These are phyloP conservation scores for Ochropleura leucogaster DNA, from an alignment of 2,888 invertebrate species.

Conservation along the genomic window DNA sequence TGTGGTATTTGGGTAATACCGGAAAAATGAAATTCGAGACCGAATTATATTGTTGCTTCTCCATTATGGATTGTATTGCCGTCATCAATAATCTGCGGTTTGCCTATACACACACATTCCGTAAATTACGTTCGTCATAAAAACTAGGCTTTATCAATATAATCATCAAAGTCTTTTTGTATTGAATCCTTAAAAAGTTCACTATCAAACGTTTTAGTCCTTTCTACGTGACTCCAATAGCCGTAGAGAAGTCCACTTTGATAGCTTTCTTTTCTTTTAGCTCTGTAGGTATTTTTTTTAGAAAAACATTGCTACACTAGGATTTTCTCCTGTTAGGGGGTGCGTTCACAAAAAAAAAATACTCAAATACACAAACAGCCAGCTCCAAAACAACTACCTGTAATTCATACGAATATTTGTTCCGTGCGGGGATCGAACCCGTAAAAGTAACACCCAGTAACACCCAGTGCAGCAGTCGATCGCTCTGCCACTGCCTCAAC, in stretches of 20 bases:
- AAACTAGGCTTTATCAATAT: not conserved
- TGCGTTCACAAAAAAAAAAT: too few species aligned
- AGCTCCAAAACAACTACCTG: too few species aligned
- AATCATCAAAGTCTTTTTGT: not conserved
- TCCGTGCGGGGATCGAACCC: too few species aligned
- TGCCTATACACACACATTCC: too few species aligned
- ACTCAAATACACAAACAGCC: too few species aligned
- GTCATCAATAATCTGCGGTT: not conserved
- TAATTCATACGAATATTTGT: too few species aligned
- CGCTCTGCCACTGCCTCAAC: too few species aligned
- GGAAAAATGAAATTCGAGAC: not conserved
- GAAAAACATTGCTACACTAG: too few species aligned
- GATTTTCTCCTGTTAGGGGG: too few species aligned
- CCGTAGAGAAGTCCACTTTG: not conserved
- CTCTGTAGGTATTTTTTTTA: not conserved
- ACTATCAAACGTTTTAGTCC: not conserved
- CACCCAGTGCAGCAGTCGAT: too few species aligned
- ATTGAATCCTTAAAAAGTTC: not conserved
- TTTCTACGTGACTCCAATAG: not conserved
- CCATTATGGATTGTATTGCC: not conserved
- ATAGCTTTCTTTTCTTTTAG: not conserved
- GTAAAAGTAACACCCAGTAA: too few species aligned
- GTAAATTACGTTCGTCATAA: not conserved
- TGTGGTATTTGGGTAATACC: conserved; percentile 1
- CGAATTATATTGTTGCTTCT: not conserved